Evolutionary conservation across 2,888 invertebrate genomes (phyloP).

Genomic region (Luperina nickerlii): DNA sequence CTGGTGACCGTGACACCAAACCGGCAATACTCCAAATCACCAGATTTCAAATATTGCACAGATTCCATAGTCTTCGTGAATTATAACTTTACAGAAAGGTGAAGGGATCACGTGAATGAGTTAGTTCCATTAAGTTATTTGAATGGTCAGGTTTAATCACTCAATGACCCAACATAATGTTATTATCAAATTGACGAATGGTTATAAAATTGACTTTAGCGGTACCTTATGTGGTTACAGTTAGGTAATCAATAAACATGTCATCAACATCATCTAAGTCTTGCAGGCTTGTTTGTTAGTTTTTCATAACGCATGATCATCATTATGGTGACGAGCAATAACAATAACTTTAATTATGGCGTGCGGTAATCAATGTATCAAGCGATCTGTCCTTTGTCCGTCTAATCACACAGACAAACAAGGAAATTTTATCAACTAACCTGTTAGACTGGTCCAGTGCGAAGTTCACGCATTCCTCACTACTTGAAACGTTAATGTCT

Average conservation of each 20-base stretch:
- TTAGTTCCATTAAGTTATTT: slow-evolving; percentile 3
- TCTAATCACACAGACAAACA: slow-evolving; percentile 57
- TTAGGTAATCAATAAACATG: neutral
- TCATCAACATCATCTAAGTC: neutral
- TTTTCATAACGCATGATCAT: slow-evolving; percentile 23
- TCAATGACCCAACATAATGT: neutral
- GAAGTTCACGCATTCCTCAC: slow-evolving; percentile 85
- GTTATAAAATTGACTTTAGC: neutral
- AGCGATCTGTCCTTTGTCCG: slow-evolving; percentile 53
- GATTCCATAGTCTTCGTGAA: slow-evolving; percentile 67
- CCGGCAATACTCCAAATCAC: slow-evolving; percentile 68
- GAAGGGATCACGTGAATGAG: slow-evolving; percentile 50
- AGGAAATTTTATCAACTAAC: slow-evolving; percentile 69
- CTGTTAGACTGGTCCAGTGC: slow-evolving; percentile 75
- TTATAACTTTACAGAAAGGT: slow-evolving; percentile 58
- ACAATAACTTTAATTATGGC: slow-evolving; percentile 41
- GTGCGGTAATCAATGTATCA: slow-evolving; percentile 50
- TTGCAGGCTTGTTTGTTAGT: slow-evolving; percentile 9
- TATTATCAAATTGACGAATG: slow-evolving; percentile 29
- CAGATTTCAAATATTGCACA: slow-evolving; percentile 76
- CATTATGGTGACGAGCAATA: slow-evolving; percentile 24
- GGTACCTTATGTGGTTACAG: neutral
- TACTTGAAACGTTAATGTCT: slow-evolving; percentile 82
- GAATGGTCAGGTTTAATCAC: slow-evolving; percentile 7
- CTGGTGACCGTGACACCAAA: slow-evolving; percentile 75